phyloP scores from a whole-genome alignment of 2,797 vertebrate species.

The Falco naumanni region DNA sequence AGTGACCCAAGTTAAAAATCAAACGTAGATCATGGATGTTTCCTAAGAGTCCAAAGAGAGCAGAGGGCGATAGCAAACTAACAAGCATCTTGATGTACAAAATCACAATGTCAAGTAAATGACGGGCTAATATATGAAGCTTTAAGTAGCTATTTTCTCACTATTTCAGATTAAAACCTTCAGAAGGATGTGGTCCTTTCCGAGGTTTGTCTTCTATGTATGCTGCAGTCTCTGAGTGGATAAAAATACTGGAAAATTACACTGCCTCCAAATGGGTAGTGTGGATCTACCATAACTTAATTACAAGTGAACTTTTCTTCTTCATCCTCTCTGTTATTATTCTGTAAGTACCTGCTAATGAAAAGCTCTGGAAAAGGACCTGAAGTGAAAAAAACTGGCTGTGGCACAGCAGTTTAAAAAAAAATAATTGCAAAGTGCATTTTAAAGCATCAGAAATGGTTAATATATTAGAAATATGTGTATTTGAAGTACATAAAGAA shows the following conservation, averaged over 20 bases:
- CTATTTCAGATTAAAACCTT: constrained; percentile 85
- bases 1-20: background rate
- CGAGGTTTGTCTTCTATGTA: constrained; percentile 82
- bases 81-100: background rate
- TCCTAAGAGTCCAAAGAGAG: background rate
- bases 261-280: constrained; percentile 78
- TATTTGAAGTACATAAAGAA: background rate
- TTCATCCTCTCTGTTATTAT: constrained; percentile 83
- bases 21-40: background rate
- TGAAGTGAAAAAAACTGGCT: background rate
- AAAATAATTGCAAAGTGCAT: background rate
- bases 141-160: background rate
- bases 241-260: constrained; percentile 61
- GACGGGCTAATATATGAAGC: background rate
- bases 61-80: background rate
- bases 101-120: background rate
- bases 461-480: background rate
- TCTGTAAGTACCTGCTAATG: constrained; percentile 82
- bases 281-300: constrained; percentile 90
- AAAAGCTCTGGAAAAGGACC: background rate
- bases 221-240: constrained; percentile 82
- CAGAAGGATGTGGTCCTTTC: constrained; percentile 89
- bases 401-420: background rate
- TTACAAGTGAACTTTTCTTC: constrained; percentile 90
- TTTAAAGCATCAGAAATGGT: background rate